A percentile compares a stretch with the other conserved stretches of the same genome.
These are phyloP conservation scores for Brevimyrus niger DNA, from an alignment of 2,113 vertebrate species.

Conservation along the genomic window DNA sequence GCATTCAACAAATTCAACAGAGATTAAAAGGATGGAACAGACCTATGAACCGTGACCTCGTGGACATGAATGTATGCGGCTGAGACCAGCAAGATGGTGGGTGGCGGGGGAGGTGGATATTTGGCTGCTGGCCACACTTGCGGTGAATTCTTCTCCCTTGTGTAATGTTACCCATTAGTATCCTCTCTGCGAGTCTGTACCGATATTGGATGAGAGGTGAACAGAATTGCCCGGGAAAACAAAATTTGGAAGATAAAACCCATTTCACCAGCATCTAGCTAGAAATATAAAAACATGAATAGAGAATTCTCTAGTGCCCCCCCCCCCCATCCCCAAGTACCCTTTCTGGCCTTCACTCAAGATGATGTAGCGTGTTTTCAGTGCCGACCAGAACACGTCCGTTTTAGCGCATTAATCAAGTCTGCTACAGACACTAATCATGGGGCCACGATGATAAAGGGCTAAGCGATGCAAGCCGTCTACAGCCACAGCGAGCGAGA, in stretches of 20 bases:
- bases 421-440: not conserved
- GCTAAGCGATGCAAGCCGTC: not conserved
- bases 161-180: not conserved
- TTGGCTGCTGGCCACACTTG: not conserved
- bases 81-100: not conserved
- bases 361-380: not conserved
- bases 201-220: not conserved
- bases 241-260: not conserved
- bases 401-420: not conserved
- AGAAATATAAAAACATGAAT: not conserved
- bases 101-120: not conserved
- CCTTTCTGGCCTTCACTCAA: not conserved
- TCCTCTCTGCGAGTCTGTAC: not conserved
- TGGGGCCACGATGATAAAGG: not conserved
- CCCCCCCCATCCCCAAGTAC: not conserved
- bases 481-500: not conserved
- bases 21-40: not conserved
- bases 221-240: not conserved
- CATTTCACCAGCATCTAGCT: not conserved
- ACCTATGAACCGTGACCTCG: not conserved
- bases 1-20: not conserved
- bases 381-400: not conserved
- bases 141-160: not conserved
- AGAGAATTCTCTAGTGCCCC: not conserved
- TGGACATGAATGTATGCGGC: not conserved